phyloP scores from a whole-genome alignment of 1,140 invertebrate genomes.

The Centruroides sculpturatus region DNA sequence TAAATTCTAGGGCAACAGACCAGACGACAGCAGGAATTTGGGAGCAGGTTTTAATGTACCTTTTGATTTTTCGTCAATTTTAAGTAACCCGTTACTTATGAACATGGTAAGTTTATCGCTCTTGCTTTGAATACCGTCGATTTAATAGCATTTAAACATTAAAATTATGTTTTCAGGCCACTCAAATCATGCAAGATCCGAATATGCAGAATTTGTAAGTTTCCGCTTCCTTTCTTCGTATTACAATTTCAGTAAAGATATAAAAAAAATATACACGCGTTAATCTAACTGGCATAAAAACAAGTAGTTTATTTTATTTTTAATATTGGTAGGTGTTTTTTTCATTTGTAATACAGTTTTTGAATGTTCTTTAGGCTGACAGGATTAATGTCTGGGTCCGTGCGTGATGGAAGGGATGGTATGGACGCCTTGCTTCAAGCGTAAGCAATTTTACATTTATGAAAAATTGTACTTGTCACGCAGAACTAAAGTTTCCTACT shows the following conservation, averaged over 20 bases:
- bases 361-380: constrained; percentile 26
- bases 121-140: background rate
- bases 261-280: too few relatives aligned
- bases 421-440: constrained; percentile 36
- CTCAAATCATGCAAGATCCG: constrained; percentile 59
- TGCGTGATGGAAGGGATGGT: constrained; percentile 21
- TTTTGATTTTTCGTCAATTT: constrained; percentile 42
- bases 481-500: too few relatives aligned
- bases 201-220: constrained; percentile 53
- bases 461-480: too few relatives aligned
- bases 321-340: background rate
- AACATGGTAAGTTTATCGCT: constrained; percentile 35
- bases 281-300: too few relatives aligned
- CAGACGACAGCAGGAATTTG: too few relatives aligned
- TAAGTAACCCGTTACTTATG: constrained; percentile 57
- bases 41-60: constrained; percentile 14
- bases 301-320: background rate
- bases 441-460: constrained; percentile 25
- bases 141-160: too few relatives aligned
- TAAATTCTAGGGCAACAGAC: too few relatives aligned
- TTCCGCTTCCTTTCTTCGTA: constrained; percentile 19
- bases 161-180: constrained; percentile 32
- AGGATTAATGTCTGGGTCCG: constrained; percentile 29
- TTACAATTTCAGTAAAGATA: background rate
- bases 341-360: background rate